Percentiles rank a stretch among this genome's conserved stretches.
These are phyloP conservation scores for Pseudomyrmex dendroicus DNA, from an alignment of 1,140 invertebrate genomes.

Conservation along the genomic window DNA sequence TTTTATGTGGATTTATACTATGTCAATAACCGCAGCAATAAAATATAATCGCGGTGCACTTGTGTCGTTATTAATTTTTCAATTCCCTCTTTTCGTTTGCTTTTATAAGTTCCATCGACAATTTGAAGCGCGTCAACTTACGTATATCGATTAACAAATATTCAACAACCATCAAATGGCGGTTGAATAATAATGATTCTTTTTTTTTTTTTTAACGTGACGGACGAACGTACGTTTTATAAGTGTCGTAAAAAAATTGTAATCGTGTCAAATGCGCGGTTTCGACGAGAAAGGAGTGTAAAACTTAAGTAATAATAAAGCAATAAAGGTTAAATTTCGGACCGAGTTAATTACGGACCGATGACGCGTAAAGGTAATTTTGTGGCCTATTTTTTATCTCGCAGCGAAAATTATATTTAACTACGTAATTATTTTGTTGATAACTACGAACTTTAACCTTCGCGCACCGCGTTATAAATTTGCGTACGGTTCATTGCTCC, in stretches of 20 bases:
- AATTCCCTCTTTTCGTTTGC: constrained; percentile 51
- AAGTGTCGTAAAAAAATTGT: constrained; percentile 32
- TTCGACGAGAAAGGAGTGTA: constrained; percentile 10
- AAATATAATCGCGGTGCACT: constrained; percentile 41
- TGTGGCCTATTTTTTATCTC: constrained; percentile 49
- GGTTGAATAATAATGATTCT: constrained; percentile 46
- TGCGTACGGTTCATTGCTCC: constrained; percentile 29
- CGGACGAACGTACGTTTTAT: constrained; percentile 17
- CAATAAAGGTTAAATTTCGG: constrained; percentile 47
- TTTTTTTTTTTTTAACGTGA: constrained; percentile 5
- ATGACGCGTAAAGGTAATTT: constrained; percentile 48
- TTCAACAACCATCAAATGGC: constrained; percentile 41
- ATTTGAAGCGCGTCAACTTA: constrained; percentile 52
- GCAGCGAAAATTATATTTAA: constrained; percentile 51
- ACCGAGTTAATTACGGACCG: constrained; percentile 45
- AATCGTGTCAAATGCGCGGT: constrained; percentile 31
- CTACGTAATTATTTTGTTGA: constrained; percentile 53
- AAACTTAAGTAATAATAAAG: constrained; percentile 40
- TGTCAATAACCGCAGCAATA: constrained; percentile 54
- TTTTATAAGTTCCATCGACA: constrained; percentile 41
- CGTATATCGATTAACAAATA: constrained; percentile 53
- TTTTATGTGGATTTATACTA: constrained; percentile 59
- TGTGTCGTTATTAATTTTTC: constrained; percentile 56
- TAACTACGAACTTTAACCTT: constrained; percentile 57
- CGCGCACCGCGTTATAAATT: constrained; percentile 32